Conservation (phyloP, 1,140 invertebrate genomes). For the Drosophila pallidifrons region DNA sequence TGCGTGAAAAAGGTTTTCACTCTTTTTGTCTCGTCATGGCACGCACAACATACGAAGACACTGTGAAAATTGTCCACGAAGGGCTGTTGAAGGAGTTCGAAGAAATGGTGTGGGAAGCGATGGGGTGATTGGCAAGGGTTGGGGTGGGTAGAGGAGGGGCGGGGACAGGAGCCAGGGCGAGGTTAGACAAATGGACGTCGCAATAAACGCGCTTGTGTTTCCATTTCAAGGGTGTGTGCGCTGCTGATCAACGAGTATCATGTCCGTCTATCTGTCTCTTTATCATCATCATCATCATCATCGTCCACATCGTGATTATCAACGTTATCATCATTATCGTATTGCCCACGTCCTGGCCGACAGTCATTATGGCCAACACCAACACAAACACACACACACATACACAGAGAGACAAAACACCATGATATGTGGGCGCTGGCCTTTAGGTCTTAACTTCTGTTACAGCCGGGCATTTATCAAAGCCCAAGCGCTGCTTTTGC, state of each 20-base stretch:
- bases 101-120: too few relatives aligned
- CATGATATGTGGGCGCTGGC: conserved; percentile 68
- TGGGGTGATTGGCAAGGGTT: not conserved
- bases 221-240: conserved; percentile 62
- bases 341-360: conserved; percentile 15
- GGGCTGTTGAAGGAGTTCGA: conserved; percentile 9
- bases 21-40: conserved; percentile 30
- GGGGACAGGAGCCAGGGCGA: conserved; percentile 2
- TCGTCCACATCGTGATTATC: conserved; percentile 5
- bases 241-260: conserved; percentile 60
- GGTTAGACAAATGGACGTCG: conserved; percentile 72
- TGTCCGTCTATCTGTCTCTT: conserved; percentile 33
- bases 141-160: not conserved
- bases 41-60: conserved; percentile 42
- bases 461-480: conserved; percentile 58
- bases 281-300: conserved; percentile 10
- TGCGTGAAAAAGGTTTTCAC: conserved; percentile 64
- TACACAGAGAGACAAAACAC: conserved; percentile 2
- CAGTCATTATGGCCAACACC: conserved; percentile 74
- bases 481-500: conserved; percentile 6
- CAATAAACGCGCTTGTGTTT: conserved; percentile 36
- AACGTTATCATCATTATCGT: not conserved
- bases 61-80: not conserved
- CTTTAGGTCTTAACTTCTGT: conserved; percentile 35
- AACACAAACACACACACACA: conserved; percentile 4